A percentile compares a stretch with the other conserved stretches of the same genome.
Conservation (phyloP, 2,888 invertebrate species). For the Barypeithes pellucidus region DNA sequence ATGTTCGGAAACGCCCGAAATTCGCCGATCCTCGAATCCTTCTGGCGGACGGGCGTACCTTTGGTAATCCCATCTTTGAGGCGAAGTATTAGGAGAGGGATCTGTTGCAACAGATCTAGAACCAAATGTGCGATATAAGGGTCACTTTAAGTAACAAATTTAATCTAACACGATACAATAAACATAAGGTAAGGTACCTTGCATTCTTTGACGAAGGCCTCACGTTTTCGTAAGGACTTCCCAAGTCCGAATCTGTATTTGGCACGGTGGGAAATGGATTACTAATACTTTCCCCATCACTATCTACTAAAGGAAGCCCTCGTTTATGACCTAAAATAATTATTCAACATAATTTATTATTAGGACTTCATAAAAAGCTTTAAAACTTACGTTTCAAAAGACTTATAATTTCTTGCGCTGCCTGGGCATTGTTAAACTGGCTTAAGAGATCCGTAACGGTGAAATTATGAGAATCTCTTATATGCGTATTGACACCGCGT, state of each 20-base stretch:
- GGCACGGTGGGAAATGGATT: constrained; percentile 80
- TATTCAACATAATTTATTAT: background rate
- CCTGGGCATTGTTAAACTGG: constrained; percentile 88
- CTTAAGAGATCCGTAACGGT: constrained; percentile 91
- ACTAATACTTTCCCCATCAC: constrained; percentile 69
- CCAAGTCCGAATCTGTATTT: constrained; percentile 73
- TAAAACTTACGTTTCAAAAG: constrained; percentile 85
- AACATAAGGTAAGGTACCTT: constrained; percentile 57
- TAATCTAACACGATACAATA: too few relatives aligned
- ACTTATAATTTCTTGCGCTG: constrained; percentile 88
- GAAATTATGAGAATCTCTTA: constrained; percentile 84
- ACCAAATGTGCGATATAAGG: too few relatives aligned
- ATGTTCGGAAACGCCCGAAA: constrained; percentile 75
- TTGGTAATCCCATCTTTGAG: constrained; percentile 73
- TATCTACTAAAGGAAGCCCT: constrained; percentile 66
- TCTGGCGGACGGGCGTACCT: constrained; percentile 71
- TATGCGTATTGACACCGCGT: constrained; percentile 86
- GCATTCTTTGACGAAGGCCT: constrained; percentile 71
- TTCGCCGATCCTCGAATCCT: constrained; percentile 72
- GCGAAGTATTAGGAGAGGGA: constrained; percentile 74
- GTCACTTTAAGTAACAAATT: too few relatives aligned
- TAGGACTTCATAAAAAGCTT: too few relatives aligned
- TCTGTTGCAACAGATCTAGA: constrained; percentile 69
- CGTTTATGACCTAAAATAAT: constrained; percentile 62
- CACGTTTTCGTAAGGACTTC: constrained; percentile 78